Base-by-base conservation (phyloP, 2,888 invertebrate genomes). In the Brachylomia viminalis region DNA sequence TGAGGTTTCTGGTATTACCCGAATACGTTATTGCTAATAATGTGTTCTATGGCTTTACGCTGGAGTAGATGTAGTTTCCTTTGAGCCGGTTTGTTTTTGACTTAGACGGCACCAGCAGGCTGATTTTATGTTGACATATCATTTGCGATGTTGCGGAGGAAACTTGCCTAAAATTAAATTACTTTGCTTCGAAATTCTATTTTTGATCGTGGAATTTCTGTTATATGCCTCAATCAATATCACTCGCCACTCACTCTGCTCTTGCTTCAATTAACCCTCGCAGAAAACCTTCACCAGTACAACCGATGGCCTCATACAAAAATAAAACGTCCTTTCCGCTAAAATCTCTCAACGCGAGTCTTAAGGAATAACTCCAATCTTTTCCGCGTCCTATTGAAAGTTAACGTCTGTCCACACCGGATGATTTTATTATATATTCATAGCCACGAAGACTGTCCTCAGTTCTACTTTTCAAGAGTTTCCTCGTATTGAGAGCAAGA, bases 311-410 rank as follows among this genome's bases (percentile, higher is more conserved):
- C 62, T 70, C 33, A 38, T 38, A 27, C 67, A 77, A 72, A 77
- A 84, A 76, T 83, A 81, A 54, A 74, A 47, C 7, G 61, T 49
- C 61, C 68, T 81, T 71, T 72, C 61, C 47, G 20, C 13, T 61
- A 38, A 56, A 69, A 66, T 64, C n/a, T 56, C 58, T 59, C 62
- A 64, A 67, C 68, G 49, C 59, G 52, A 75, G 62, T 30, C 54
- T 77, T 33, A 42, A 72, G 58, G 59, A 65, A 66, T 78, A 65
- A 65, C 42, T 64, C 27, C 15, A 5, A 69, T 69, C 58, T 75
- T 75, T 77, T 86, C 79, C 68, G 61, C 72, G 56, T 77, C 68
- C 42, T 49, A 76, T 78, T 77, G 61, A 72, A 73, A 64, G 65
- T 72, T 61, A 56, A 64, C 17, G 56, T 61, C n/a, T 85, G 59